These are phyloP conservation scores for Tenebrio molitor DNA, from an alignment of 1,140 invertebrate species.

Conservation along the genomic window DNA sequence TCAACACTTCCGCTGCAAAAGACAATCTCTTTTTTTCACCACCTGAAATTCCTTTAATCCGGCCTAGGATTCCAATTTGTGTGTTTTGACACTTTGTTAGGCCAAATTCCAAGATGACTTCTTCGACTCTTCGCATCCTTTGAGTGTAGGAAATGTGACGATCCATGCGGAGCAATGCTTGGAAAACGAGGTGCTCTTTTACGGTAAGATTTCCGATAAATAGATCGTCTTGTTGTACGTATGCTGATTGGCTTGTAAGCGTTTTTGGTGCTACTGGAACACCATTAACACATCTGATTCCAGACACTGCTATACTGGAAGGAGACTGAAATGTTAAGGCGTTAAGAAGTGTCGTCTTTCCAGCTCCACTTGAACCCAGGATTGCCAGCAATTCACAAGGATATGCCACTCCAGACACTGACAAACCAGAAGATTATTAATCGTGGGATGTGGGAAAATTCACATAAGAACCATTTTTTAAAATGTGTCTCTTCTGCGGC, in stretches of 20 bases:
- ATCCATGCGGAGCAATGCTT: slow-evolving; percentile 95
- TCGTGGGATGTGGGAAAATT: slow-evolving; percentile 46
- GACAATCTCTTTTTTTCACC: slow-evolving; percentile 96
- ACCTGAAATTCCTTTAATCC: slow-evolving; percentile 93
- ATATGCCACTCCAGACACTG: slow-evolving; percentile 89
- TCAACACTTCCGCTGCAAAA: slow-evolving; percentile 95
- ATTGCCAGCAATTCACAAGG: slow-evolving; percentile 93
- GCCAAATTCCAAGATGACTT: slow-evolving; percentile 91
- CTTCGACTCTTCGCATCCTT: slow-evolving; percentile 86
- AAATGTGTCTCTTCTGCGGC: slow-evolving; percentile 71
- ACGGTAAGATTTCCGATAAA: slow-evolving; percentile 95
- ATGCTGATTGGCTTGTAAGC: slow-evolving; percentile 87
- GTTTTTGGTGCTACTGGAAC: slow-evolving; percentile 75
- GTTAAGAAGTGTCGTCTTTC: slow-evolving; percentile 96
- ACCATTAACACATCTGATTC: slow-evolving; percentile 80
- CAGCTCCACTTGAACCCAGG: slow-evolving; percentile 95
- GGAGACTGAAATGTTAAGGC: slow-evolving; percentile 85
- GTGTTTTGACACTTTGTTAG: slow-evolving; percentile 90
- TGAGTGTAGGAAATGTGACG: slow-evolving; percentile 80
- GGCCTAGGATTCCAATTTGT: slow-evolving; percentile 87
- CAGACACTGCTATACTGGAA: slow-evolving; percentile 77
- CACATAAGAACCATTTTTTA: slow-evolving; percentile 73
- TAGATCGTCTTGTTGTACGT: slow-evolving; percentile 96
- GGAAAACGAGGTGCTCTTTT: slow-evolving; percentile 80
- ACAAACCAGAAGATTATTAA: slow-evolving; percentile 44